These are phyloP conservation scores for Acromyrmex echinatior DNA, from an alignment of 1,140 invertebrate genomes.

Conservation along the genomic window DNA sequence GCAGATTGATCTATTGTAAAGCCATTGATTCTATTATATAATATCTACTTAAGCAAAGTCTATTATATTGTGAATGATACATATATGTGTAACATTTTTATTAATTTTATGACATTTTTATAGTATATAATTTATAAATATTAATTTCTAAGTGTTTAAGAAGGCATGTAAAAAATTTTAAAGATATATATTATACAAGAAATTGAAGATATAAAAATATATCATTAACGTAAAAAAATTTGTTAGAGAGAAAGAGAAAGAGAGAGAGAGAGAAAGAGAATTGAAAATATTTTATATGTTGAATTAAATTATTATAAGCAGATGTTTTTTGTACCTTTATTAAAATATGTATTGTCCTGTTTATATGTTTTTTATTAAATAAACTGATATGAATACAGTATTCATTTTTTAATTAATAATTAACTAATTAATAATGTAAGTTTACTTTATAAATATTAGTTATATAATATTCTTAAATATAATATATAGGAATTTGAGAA, in stretches of 20 bases:
- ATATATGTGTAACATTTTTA: conserved; percentile 19
- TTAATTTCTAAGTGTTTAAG: conserved; percentile 13
- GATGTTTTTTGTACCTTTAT: not conserved
- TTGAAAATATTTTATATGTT: not conserved
- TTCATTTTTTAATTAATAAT: not conserved
- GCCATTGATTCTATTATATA: conserved; percentile 76
- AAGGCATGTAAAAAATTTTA: not conserved
- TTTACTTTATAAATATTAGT: not conserved
- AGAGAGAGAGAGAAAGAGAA: not conserved
- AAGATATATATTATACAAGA: not conserved
- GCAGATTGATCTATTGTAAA: conserved; percentile 82
- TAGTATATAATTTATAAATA: conserved; percentile 25
- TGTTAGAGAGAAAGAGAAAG: no score
- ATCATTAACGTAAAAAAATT: not conserved
- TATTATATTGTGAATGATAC: conserved; percentile 11
- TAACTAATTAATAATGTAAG: conserved; percentile 10
- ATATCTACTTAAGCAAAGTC: conserved; percentile 58
- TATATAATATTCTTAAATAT: conserved; percentile 7
- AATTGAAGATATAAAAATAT: not conserved
- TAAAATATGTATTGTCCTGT: not conserved
- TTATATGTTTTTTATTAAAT: not conserved
- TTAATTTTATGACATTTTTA: conserved; percentile 35
- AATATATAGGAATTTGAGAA: conserved; percentile 88
- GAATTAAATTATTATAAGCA: conserved; percentile 2
- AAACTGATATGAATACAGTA: not conserved